Base-by-base conservation (phyloP, 2,888 invertebrate genomes). In the Bimastos eiseni region DNA sequence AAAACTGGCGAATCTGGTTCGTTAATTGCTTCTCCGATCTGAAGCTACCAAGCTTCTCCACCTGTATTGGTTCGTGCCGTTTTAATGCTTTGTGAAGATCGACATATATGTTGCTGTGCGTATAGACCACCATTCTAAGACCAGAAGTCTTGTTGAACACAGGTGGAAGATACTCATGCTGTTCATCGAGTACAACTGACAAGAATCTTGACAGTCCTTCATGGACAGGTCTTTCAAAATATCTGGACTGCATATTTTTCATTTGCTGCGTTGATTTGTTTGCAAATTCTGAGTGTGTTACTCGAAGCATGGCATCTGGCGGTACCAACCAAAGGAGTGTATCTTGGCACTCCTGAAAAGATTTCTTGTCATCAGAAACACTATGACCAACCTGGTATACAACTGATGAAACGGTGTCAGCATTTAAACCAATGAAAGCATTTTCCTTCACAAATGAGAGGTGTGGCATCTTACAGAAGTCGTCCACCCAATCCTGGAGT, bases 1-100 rank as follows among this genome's bases (percentile, higher is more conserved):
- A 70, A 36, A 86, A 86, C 86, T 86, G 86, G 36, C 86, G 86
- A 86, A 86, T 86, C 86, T 86, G 86, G 34, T 86, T 34, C n/a
- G 86, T 86, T 36, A 86, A 36, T 24, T 86, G 86, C 17, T 86
- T 86, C 36, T 86, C 86, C 30, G 86, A 86, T 15, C 24, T 86
- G 86, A 86, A 86, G 24, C 86, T 86, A 86, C 86, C 86, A 19
- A 86, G 86, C 36, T 86, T 86, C 24, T 86, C 86, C 1, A 86
- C 86, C 34, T 86, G 86, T 36, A 86, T 36, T 3, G 36, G 86
- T 37, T 86, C 21, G 15, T 34, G 37, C 19, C 36, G 36, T 24
- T 36, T 86, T 3, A 86, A 5, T 30, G 24, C 86, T 17, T 86
- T 86, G 24, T 37, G 86, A 36, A 86, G 86, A 24, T 86, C 86